phyloP scores from a whole-genome alignment of 2,113 vertebrate species.

The Upupa epops region DNA sequence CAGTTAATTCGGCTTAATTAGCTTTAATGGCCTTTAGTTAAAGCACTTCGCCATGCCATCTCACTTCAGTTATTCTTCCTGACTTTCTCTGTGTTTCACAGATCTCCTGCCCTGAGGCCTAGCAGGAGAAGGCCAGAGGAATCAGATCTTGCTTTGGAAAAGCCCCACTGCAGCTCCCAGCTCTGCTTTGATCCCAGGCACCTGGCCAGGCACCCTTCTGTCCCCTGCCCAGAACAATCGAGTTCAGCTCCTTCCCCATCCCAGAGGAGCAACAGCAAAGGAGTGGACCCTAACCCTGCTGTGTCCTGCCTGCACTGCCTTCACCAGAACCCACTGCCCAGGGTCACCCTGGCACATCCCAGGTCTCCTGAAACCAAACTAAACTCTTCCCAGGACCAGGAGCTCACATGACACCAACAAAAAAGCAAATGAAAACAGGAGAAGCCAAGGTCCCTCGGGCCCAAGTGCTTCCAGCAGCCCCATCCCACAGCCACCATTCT shows the following conservation, averaged over 20 bases:
- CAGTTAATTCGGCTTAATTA: not conserved
- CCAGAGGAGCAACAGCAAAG: not conserved
- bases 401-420: not conserved
- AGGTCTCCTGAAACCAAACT: not conserved
- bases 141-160: not conserved
- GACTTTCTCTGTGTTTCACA: not conserved
- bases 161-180: not conserved
- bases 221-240: rapidly evolving
- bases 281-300: not conserved
- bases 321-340: not conserved
- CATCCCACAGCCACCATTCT: too few relatives aligned
- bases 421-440: not conserved
- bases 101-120: not conserved
- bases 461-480: not conserved
- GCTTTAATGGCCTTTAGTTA: slow-evolving; percentile 15
- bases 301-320: not conserved
- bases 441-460: rapidly evolving
- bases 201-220: rapidly evolving
- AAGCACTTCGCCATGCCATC: slow-evolving; percentile 2
- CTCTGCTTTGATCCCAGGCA: not conserved
- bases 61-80: not conserved
- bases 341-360: not conserved
- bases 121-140: not conserved
- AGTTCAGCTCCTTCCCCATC: rapidly evolving
- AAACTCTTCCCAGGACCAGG: not conserved